Conservation (phyloP, 2,888 invertebrate genomes). For the Lucinisca nassula region DNA sequence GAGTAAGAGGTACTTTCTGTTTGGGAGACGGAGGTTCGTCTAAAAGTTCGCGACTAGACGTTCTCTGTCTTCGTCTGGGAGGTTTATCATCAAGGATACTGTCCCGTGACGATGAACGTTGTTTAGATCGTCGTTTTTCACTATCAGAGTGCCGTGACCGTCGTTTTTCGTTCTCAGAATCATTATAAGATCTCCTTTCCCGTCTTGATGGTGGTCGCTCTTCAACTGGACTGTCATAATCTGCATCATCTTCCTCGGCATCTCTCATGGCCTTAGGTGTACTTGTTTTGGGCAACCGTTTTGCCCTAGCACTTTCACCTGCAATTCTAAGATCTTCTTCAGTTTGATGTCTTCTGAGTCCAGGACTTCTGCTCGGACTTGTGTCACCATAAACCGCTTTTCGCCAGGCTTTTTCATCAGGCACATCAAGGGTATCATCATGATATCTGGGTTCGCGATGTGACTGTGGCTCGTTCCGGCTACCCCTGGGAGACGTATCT, state of each 20-base stretch:
- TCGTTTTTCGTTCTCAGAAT: constrained; percentile 64
- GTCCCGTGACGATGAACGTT: constrained; percentile 82
- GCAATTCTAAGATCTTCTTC: constrained; percentile 71
- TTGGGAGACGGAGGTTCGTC: constrained; percentile 72
- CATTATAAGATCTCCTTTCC: constrained; percentile 59
- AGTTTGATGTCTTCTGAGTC: constrained; percentile 64
- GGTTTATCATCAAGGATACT: constrained; percentile 81
- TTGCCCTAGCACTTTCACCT: constrained; percentile 64
- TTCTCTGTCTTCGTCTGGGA: constrained; percentile 74
- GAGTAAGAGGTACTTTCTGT: constrained; percentile 78
- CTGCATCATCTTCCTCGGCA: constrained; percentile 51
- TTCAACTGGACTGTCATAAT: constrained; percentile 64
- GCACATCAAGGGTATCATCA: constrained; percentile 76
- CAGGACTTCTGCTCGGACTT: constrained; percentile 43
- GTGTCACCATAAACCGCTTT: constrained; percentile 82
- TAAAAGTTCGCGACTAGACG: constrained; percentile 79
- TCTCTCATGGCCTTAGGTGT: constrained; percentile 76
- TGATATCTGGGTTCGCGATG: constrained; percentile 15
- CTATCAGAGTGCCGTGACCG: constrained; percentile 68
- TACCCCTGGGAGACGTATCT: constrained; percentile 36
- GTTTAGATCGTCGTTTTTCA: constrained; percentile 67
- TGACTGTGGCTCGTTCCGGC: constrained; percentile 17
- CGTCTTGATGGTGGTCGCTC: constrained; percentile 46
- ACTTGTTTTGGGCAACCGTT: constrained; percentile 77
- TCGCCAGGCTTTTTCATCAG: constrained; percentile 81